Base-by-base conservation (phyloP, 2,797 vertebrate species). In the Chloroceryle inda region DNA sequence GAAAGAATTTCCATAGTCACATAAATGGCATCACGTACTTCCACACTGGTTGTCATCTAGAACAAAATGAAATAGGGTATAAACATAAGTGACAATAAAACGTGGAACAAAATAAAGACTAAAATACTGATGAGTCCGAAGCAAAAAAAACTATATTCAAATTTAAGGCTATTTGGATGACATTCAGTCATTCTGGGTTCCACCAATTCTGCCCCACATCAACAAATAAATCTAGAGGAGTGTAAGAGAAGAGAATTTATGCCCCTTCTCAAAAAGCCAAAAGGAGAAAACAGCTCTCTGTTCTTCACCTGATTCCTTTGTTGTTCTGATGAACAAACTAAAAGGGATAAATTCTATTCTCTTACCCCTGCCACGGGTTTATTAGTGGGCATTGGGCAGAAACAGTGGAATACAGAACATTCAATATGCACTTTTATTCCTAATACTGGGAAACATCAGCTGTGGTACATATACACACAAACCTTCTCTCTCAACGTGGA, bases 1-100 rank as follows among this genome's bases (percentile, higher is more conserved):
- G 99, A 99, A 96, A 99, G 97, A 96, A 99, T 98, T 95, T 99
- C 99, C 98, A 99, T 98, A 45, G 99, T 99, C 79, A 99, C 98
- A 13, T 99, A 99, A 81, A 99, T 76, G 8, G 98, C 97, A n/a
- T 99, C 98, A 17, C 88, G 97, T 71, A 98, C 98, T 8, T 95
- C 94, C 26, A 38, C 1, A 29, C 24, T 68, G 17, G 8, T 9
- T 56, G 58, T 71, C 73, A 53, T 13, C 52, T 93, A 71, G 40
- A 90, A 76, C 96, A 85, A 85, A 75, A 95, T 23, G 24, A 72
- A 94, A 95, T 10, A 38, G 0, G 4, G 35, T 21, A 75, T 31
- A 93, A 74, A 52, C 2, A 4, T 19, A 83, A 31, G 56, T 6
- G 61, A 72, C 16, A 58, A 56, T 9, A 77, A 74, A 72, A 75